Conservation (phyloP, 1,140 invertebrate genomes). For the Lasioglossum baleicum region DNA sequence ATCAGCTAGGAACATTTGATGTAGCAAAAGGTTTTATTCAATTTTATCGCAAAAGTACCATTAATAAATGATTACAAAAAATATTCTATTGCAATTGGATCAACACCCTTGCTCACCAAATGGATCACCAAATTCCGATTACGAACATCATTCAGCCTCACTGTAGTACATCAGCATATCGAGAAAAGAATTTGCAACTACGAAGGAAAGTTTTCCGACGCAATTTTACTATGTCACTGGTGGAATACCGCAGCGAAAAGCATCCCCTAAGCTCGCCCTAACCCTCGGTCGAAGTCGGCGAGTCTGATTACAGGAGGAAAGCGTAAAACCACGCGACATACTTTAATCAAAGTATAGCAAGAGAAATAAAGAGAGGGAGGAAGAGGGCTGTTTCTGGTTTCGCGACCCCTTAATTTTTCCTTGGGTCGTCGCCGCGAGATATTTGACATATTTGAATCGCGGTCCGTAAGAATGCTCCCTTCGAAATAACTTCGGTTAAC, state of each 20-base stretch:
- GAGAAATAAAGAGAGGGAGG: not conserved
- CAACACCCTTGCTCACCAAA: no score
- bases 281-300: not conserved
- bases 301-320: slow-evolving; percentile 11
- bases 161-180: no score
- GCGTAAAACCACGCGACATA: slow-evolving; percentile 59
- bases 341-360: slow-evolving; percentile 59
- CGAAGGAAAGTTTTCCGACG: not conserved
- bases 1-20: no score
- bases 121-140: no score
- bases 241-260: not conserved
- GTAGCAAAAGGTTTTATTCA: no score
- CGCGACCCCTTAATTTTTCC: slow-evolving; percentile 61
- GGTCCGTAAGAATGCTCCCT: slow-evolving; percentile 68
- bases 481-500: slow-evolving; percentile 66
- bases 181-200: no score
- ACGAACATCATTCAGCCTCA: no score
- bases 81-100: no score
- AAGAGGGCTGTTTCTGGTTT: no score
- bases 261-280: not conserved
- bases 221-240: not conserved
- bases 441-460: slow-evolving; percentile 71
- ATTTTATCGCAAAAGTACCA: no score
- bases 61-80: no score
- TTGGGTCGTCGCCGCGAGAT: slow-evolving; percentile 53